A percentile compares a stretch with the other conserved stretches of the same genome.
Conservation (phyloP, 2,113 vertebrate species). For the Sus scrofa region DNA sequence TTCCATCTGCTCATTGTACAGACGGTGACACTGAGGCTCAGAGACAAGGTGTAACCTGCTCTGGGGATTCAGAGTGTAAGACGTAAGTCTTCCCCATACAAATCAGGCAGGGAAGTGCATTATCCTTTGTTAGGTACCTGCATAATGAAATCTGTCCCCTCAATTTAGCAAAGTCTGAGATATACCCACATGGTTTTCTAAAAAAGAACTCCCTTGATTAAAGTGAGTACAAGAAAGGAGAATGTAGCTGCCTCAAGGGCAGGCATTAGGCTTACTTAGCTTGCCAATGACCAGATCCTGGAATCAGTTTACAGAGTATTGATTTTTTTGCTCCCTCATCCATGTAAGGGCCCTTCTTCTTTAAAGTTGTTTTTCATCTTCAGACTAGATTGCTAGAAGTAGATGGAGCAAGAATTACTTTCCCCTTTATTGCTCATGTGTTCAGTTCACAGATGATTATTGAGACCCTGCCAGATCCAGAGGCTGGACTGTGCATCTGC, state of each 20-base stretch:
- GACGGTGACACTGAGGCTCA: constrained; percentile 56
- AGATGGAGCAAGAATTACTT: background rate
- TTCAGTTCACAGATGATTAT: background rate
- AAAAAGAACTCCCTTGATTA: background rate
- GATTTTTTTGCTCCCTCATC: background rate
- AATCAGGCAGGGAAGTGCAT: background rate
- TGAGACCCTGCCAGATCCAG: background rate
- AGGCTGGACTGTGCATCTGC: too few species aligned
- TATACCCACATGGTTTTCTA: background rate
- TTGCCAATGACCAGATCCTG: background rate
- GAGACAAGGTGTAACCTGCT: background rate
- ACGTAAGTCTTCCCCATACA: background rate
- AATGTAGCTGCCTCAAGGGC: background rate
- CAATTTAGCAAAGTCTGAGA: background rate
- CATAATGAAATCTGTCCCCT: background rate
- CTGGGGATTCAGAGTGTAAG: background rate
- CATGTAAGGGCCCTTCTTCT: background rate
- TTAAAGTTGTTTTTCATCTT: background rate
- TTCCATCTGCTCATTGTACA: constrained; percentile 63
- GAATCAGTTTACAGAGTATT: background rate
- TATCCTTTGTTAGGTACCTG: background rate
- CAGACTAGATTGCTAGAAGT: background rate
- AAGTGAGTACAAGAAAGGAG: background rate
- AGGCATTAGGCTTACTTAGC: background rate
- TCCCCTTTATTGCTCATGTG: background rate